Conservation (phyloP, 2,888 invertebrate genomes). For the Andrena minutula region DNA sequence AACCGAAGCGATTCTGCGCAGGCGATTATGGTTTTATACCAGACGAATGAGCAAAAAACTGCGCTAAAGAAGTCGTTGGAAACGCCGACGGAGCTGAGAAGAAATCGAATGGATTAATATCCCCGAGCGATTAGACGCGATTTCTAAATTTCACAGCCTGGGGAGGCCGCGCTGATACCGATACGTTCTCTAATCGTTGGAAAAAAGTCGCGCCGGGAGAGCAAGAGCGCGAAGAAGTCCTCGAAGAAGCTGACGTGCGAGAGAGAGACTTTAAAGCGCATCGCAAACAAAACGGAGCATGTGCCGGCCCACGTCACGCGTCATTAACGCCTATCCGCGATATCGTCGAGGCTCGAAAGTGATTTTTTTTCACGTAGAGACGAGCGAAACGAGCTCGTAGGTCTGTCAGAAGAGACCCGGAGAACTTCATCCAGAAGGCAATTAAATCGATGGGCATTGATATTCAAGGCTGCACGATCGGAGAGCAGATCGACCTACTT, state of each 20-base stretch:
- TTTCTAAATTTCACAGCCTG: conserved; percentile 36
- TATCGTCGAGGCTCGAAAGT: conserved; percentile 51
- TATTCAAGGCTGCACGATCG: background rate
- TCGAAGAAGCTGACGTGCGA: background rate
- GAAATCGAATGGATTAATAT: background rate
- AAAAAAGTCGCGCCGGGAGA: background rate
- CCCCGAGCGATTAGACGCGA: conserved; percentile 10
- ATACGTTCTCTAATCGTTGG: background rate
- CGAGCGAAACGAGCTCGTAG: background rate
- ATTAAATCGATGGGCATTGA: conserved; percentile 37
- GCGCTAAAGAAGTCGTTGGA: background rate
- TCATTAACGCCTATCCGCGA: conserved; percentile 53
- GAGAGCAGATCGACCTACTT: conserved; percentile 39
- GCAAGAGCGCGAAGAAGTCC: background rate
- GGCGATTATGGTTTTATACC: background rate
- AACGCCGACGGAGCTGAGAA: background rate
- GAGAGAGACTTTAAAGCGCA: background rate
- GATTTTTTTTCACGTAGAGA: conserved; percentile 16
- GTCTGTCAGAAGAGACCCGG: background rate
- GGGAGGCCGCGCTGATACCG: no score
- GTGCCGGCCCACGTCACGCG: conserved; percentile 45
- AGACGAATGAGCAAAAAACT: background rate
- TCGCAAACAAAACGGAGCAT: conserved; percentile 43
- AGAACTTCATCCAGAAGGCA: background rate
- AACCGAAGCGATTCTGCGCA: background rate